Base-by-base conservation (phyloP, 2,888 invertebrate species). In the Seira sanloemensis region DNA sequence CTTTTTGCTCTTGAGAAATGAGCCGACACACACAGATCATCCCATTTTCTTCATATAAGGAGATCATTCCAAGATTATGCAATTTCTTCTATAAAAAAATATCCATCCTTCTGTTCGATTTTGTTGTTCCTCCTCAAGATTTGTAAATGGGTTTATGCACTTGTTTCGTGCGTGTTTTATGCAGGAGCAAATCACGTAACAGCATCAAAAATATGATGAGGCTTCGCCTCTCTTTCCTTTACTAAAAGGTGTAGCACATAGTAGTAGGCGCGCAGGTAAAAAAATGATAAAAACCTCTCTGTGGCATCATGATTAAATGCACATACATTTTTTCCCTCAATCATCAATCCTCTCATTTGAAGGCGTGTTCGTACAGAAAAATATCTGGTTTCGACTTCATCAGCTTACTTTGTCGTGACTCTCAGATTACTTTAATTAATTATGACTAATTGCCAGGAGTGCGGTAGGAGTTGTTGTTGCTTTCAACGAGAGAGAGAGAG, bases 31-130 rank as follows among this genome's bases (percentile, higher is more conserved):
- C 68, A 75, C 18, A 25, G 69, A 78, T 78, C 75, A 84, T 84
- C 84, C 78, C 75, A 84, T 84, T 78, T n/a, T 81, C 68, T 58
- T 78, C 84, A 24, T 78, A 78, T 78, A 84, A 84, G 84, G 84
- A 78, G 84, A 74, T 69, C 84, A 68, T 83, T 82, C 78, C 78
- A 69, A 67, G 82, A 78, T 83, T 78, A 83, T 83, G 83, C 74
- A 83, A 83, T 65, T 69, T 75, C 12, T 37, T 37, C 62, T 21
- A 19, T 16, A 62, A 4, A 62, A 23, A 62, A 66, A 19, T 68
- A 58, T 78, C 50, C 25, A 78, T 74, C 78, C 77, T 71, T 71
- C 62, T 81, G 71, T 26, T 62, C 78, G 1, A 25, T 62, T 62
- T 19, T 69, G 69, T 37, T 37, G 19, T 69, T 67, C 12, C 18